Base-by-base conservation (phyloP, 92 coral and sea anemone genomes). In the Palythoa caribaeorum region DNA sequence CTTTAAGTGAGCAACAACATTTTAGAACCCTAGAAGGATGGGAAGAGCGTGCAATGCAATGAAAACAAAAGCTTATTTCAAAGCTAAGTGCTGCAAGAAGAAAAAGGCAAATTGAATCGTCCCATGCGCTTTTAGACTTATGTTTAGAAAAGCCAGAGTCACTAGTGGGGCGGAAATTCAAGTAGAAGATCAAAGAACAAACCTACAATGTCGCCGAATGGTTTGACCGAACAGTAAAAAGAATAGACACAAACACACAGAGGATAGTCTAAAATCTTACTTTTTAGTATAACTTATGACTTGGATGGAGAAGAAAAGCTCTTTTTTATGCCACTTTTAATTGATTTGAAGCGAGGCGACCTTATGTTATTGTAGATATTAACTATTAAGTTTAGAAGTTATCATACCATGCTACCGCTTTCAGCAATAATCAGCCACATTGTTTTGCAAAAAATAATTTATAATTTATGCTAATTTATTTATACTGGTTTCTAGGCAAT, bases 401-500 rank as follows among this genome's bases (percentile, higher is more conserved):
- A 2, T 40, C 47, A 54, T 54, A 40, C 2, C 47, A 15, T 13
- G 62, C 63, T 55, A 11, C 63, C 63, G n/a, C 48, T 44, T 44
- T 44, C 4, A 44, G 48, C 48, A 55, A 55, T 55, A 35, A 19
- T 3, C 38, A 19, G 48, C 48, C 3, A 4, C 48, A 44, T 44
- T 44, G 73, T 35, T 68, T 65, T 6, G 35, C 20, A 65, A 65
- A 65, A 68, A n/a, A 68, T 0, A 4, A n/a, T 68, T 68, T 68
- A 68, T 68, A 68, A 68, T 68, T 68, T 15, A 68, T 21, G 73
- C 73, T 68, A 68, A 68, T 68, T 17, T 68, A 68, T 68, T 68
- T 68, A 68, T 19, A 68, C 73, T 68, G 73, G 73, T 68, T 68
- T 68, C 73, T n/a, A n/a, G n/a, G n/a, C n/a, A 68, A 19, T 21